Evolutionary conservation across 2,113 vertebrate genomes (phyloP).

Genomic region (Brachirus orientalis): DNA sequence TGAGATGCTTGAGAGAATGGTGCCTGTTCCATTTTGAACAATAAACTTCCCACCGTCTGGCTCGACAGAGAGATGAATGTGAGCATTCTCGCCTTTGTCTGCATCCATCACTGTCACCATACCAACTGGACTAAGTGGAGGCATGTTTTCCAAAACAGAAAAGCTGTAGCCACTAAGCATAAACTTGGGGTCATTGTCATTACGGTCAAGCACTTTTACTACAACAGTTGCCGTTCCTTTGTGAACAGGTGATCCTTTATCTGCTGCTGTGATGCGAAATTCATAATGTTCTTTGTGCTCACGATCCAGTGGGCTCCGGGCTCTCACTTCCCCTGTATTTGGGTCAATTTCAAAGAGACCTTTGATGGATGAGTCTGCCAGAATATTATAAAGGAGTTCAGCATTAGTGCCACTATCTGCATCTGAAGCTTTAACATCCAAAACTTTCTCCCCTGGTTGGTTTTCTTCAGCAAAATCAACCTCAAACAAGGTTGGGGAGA

Average conservation of each 20-base stretch:
- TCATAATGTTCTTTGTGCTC: slow-evolving; percentile 94
- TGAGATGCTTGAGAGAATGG: slow-evolving; percentile 96
- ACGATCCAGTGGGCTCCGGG: slow-evolving; percentile 91
- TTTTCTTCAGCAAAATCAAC: slow-evolving; percentile 96
- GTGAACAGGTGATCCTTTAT: slow-evolving; percentile 93
- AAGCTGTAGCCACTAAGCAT: slow-evolving; percentile 99
- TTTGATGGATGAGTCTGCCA: slow-evolving; percentile 88
- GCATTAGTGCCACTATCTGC: slow-evolving; percentile 96
- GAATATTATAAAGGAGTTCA: slow-evolving; percentile 90
- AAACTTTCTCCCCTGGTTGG: slow-evolving; percentile 88
- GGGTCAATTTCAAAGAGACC: slow-evolving; percentile 93
- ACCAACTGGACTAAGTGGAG: slow-evolving; percentile 93
- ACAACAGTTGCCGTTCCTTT: slow-evolving; percentile 94
- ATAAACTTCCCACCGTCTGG: slow-evolving; percentile 97
- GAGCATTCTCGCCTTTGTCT: slow-evolving; percentile 95
- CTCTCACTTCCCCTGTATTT: slow-evolving; percentile 90
- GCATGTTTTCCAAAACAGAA: slow-evolving; percentile 98
- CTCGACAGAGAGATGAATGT: slow-evolving; percentile 92
- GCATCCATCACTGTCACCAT: slow-evolving; percentile 98
- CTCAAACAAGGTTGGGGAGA: slow-evolving; percentile 91
- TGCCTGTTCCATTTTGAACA: slow-evolving; percentile 97
- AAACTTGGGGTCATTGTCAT: slow-evolving; percentile 98
- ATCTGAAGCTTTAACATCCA: slow-evolving; percentile 91
- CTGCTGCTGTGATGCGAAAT: slow-evolving; percentile 92
- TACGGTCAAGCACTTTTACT: slow-evolving; percentile 93